A percentile compares a stretch with the other conserved stretches of the same genome.
These are phyloP conservation scores for Chaetoderma sp. DNA, from an alignment of 2,888 invertebrate genomes.

Conservation along the genomic window DNA sequence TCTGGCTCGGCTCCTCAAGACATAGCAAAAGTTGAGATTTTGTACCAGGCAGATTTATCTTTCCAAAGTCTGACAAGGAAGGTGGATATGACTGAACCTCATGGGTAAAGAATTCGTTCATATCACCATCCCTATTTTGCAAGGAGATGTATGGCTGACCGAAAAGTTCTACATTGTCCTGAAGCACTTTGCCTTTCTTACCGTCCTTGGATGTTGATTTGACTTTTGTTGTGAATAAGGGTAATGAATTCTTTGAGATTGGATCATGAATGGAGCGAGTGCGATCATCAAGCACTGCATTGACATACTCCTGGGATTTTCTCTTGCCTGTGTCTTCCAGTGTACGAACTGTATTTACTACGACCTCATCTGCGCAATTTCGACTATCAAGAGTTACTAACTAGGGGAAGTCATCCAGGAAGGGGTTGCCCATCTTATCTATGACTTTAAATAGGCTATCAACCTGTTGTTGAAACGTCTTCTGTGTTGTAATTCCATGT, in stretches of 20 bases:
- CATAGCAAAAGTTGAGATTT: conserved; percentile 15
- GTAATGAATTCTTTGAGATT: conserved; percentile 15
- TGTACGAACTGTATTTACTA: conserved; percentile 15
- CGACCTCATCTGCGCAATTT: conserved; percentile 10
- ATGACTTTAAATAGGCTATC: conserved; percentile 12
- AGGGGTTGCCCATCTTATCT: conserved; percentile 28
- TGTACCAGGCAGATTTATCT: conserved; percentile 14
- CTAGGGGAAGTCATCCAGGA: conserved; percentile 13
- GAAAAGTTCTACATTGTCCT: conserved; percentile 23
- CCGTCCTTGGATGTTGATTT: conserved; percentile 6
- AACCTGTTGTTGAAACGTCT: conserved; percentile 22
- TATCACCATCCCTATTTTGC: conserved; percentile 13
- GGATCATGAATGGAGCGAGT: conserved; percentile 21
- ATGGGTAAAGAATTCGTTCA: conserved; percentile 28
- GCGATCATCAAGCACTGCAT: conserved; percentile 10
- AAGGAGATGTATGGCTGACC: conserved; percentile 19
- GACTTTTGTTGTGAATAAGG: conserved; percentile 13
- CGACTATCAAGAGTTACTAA: conserved; percentile 24
- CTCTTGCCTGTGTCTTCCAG: conserved; percentile 15
- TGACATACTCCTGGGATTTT: conserved; percentile 13
- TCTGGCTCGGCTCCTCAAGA: neutral
- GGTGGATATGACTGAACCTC: conserved; percentile 18
- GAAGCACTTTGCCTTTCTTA: conserved; percentile 16
- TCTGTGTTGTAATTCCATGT: conserved; percentile 28
- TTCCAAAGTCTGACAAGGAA: conserved; percentile 19